A percentile compares a stretch with the other conserved stretches of the same genome.
Conservation (phyloP, 2,888 invertebrate species). For the Drosophila ezoana region DNA sequence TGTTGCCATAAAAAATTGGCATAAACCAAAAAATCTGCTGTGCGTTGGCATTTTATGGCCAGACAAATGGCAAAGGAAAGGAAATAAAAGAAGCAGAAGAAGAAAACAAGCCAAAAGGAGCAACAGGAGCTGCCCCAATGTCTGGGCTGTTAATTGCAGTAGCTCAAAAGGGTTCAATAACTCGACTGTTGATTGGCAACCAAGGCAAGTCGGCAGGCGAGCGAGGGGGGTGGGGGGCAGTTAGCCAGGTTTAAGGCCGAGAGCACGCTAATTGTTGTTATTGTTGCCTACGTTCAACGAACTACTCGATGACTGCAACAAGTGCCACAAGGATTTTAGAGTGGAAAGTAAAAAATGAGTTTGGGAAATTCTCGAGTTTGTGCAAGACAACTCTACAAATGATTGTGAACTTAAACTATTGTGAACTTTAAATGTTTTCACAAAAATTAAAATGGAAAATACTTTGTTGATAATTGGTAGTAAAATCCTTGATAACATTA, state of each 20-base stretch:
- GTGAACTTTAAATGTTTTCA: too few species aligned
- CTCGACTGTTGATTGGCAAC: conserved; percentile 73
- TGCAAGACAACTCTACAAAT: too few species aligned
- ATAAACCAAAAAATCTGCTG: conserved; percentile 36
- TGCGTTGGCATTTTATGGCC: conserved; percentile 49
- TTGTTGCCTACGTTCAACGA: conserved; percentile 57
- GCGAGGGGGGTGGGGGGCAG: not conserved
- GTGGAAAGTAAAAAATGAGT: too few species aligned
- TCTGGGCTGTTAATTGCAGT: conserved; percentile 61
- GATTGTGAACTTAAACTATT: too few species aligned
- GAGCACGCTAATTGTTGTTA: conserved; percentile 50
- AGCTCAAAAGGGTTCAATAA: conserved; percentile 64
- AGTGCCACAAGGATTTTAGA: conserved; percentile 45
- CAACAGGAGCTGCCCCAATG: conserved; percentile 58
- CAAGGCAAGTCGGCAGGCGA: conserved; percentile 11
- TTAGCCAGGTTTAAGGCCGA: conserved; percentile 54
- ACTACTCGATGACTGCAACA: conserved; percentile 52
- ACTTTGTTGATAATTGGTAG: too few species aligned
- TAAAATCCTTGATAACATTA: too few species aligned
- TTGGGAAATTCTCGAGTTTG: too few species aligned
- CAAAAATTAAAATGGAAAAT: too few species aligned
- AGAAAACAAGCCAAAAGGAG: conserved; percentile 26
- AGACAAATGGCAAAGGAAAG: not conserved
- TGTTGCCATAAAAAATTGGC: conserved; percentile 63
- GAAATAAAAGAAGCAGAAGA: not conserved